These are phyloP conservation scores for Laodelphax striatellus DNA, from an alignment of 1,140 invertebrate genomes.

Conservation along the genomic window DNA sequence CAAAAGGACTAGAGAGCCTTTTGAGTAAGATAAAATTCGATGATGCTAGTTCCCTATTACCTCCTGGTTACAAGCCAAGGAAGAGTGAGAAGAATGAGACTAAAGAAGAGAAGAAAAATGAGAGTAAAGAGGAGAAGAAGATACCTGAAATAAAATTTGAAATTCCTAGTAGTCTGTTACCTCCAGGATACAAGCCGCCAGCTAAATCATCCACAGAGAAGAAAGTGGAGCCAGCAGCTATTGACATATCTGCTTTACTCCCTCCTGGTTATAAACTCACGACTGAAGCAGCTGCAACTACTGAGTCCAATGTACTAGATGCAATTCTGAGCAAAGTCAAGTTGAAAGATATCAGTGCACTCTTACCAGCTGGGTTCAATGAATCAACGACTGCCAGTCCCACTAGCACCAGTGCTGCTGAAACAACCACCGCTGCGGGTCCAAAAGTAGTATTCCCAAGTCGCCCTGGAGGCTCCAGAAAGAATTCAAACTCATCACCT, in stretches of 20 bases:
- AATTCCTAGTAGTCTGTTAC: conserved; percentile 31
- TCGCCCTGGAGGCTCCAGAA: conserved; percentile 52
- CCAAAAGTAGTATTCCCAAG: conserved; percentile 69
- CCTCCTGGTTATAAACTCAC: conserved; percentile 44
- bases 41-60: conserved; percentile 28
- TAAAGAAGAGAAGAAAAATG: conserved; percentile 6
- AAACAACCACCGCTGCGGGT: conserved; percentile 27
- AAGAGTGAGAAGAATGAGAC: conserved; percentile 2
- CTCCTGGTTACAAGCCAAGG: conserved; percentile 27
- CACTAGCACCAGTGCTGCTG: conserved; percentile 20
- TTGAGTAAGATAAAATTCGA: conserved; percentile 28
- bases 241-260: conserved; percentile 42
- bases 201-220: conserved; percentile 23
- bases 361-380: conserved; percentile 45
- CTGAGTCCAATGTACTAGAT: conserved; percentile 9
- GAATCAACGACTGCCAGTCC: conserved; percentile 7
- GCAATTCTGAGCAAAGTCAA: conserved; percentile 34
- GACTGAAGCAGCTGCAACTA: conserved; percentile 19
- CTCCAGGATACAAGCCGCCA: conserved; percentile 41
- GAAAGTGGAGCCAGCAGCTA: conserved; percentile 39
- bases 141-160: conserved; percentile 22
- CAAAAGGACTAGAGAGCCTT: conserved; percentile 17
- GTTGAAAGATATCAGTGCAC: conserved; percentile 39
- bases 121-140: conserved; percentile 2
- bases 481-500: conserved; percentile 40